Percentiles rank a stretch among this genome's conserved stretches.
Conservation (phyloP, 2,888 invertebrate species). For the Punctoribates punctum region DNA sequence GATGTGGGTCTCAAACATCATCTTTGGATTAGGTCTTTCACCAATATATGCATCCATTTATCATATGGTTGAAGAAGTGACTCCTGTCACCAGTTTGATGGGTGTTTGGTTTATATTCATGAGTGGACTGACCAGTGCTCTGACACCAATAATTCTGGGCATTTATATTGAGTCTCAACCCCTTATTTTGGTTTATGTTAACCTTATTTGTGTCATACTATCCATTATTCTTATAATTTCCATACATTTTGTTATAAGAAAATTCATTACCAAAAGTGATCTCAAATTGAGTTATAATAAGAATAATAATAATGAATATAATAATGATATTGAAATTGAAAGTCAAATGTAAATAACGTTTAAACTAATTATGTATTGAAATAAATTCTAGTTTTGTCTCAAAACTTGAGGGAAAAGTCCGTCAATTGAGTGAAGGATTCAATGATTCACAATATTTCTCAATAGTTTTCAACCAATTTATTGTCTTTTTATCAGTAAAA, state of each 20-base stretch:
- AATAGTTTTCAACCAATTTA: too few species aligned
- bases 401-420: too few species aligned
- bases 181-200: background rate
- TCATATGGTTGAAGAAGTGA: constrained; percentile 20
- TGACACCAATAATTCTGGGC: background rate
- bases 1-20: background rate
- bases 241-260: constrained; percentile 1
- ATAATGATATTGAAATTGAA: too few species aligned
- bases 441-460: too few species aligned
- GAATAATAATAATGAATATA: too few species aligned
- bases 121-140: constrained; percentile 19
- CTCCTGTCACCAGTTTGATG: constrained; percentile 1
- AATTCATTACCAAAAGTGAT: background rate
- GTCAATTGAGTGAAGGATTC: too few species aligned
- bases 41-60: background rate
- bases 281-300: too few species aligned
- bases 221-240: background rate
- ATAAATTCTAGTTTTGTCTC: too few species aligned
- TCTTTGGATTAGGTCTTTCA: background rate
- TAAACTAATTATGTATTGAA: too few species aligned
- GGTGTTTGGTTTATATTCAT: constrained; percentile 23
- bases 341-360: too few species aligned
- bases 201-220: background rate
- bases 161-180: constrained; percentile 7
- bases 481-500: too few species aligned